Evolutionary conservation across 2,888 invertebrate species (phyloP).

Genomic region (Aricia artaxerxes): DNA sequence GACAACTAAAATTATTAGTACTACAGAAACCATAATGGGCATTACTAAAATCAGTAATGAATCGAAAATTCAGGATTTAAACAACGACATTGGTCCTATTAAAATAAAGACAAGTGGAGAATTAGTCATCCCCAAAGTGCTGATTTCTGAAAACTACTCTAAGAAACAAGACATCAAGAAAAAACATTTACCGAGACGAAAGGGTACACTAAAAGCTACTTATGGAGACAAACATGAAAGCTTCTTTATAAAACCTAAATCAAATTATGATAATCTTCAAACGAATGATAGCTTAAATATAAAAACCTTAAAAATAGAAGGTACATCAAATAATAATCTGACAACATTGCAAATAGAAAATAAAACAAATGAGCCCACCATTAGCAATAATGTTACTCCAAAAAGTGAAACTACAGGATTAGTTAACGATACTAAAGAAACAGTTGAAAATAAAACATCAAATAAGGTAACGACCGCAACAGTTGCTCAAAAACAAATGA

Average conservation of each 20-base stretch:
- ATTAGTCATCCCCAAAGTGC: slow-evolving; percentile 60
- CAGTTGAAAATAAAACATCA: background rate
- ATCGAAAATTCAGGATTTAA: slow-evolving; percentile 46
- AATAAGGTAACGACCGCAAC: slow-evolving; percentile 14
- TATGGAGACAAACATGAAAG: slow-evolving; percentile 75
- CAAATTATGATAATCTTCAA: slow-evolving; percentile 34
- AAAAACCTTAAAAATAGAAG: background rate
- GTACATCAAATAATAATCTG: background rate
- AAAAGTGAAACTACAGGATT: background rate
- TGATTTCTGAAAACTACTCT: slow-evolving; percentile 47
- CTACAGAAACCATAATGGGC: background rate
- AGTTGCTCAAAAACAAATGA: slow-evolving; percentile 42
- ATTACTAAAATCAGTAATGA: background rate
- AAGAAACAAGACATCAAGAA: slow-evolving; percentile 66
- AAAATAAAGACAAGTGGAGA: slow-evolving; percentile 56
- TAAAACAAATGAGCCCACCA: background rate
- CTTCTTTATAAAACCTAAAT: slow-evolving; percentile 53
- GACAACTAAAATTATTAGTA: background rate
- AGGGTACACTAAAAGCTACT: slow-evolving; percentile 74
- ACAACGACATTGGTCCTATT: slow-evolving; percentile 59
- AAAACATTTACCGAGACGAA: slow-evolving; percentile 65
- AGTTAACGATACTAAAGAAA: background rate
- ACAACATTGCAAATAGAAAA: background rate
- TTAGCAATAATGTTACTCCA: background rate
- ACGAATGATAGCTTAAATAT: slow-evolving; percentile 37